Evolutionary conservation across 1,140 invertebrate genomes (phyloP).

Genomic region (Leptoteleia sp.): DNA sequence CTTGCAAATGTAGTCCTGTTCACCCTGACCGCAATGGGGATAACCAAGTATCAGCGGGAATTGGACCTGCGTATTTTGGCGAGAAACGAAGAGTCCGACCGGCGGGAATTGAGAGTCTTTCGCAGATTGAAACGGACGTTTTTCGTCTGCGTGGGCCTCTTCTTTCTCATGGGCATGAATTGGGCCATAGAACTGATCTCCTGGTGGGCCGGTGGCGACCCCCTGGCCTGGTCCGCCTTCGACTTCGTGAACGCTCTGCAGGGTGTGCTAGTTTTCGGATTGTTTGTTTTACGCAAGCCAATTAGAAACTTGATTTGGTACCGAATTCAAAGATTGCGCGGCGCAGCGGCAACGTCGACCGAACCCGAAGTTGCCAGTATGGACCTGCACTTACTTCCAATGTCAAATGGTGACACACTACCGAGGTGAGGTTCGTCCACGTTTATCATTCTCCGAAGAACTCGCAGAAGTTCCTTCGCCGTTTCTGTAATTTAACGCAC

Average conservation of each 20-base stretch:
- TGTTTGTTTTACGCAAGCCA: constrained; percentile 82
- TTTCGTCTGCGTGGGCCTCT: constrained; percentile 79
- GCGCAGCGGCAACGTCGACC: constrained; percentile 27
- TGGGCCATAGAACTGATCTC: constrained; percentile 83
- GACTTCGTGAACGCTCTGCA: constrained; percentile 82
- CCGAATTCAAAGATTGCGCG: constrained; percentile 72
- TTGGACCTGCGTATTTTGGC: constrained; percentile 73
- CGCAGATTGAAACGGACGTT: constrained; percentile 73
- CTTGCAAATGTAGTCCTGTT: constrained; percentile 82
- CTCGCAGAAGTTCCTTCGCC: background rate
- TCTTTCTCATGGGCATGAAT: constrained; percentile 82
- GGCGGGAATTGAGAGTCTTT: constrained; percentile 71
- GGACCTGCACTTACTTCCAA: constrained; percentile 71
- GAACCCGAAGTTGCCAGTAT: constrained; percentile 71
- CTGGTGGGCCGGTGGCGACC: constrained; percentile 76
- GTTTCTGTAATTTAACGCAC: constrained; percentile 35
- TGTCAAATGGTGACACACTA: constrained; percentile 66
- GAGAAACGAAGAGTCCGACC: constrained; percentile 74
- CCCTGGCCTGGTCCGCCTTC: constrained; percentile 80
- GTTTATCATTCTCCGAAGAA: constrained; percentile 6
- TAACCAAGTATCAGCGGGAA: constrained; percentile 73
- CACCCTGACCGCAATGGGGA: constrained; percentile 78
- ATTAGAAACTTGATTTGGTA: constrained; percentile 76
- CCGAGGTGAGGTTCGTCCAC: constrained; percentile 44
- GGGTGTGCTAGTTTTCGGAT: constrained; percentile 80